Base-by-base conservation (phyloP, 2,888 invertebrate genomes). In the Candidula unifasciata region DNA sequence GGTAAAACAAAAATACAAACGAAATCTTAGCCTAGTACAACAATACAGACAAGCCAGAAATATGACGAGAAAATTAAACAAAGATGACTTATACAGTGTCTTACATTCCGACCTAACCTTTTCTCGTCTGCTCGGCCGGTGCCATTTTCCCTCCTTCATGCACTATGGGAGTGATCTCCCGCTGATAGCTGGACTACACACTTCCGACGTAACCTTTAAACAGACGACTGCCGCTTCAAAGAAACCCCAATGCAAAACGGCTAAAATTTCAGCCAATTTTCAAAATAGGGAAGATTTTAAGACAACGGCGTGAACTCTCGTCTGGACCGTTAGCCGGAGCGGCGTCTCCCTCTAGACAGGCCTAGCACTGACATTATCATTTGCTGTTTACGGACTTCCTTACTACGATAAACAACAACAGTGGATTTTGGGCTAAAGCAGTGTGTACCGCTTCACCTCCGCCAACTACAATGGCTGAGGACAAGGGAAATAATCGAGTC, bases 221-320 rank as follows among this genome's bases (percentile, higher is more conserved):
- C 80, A 80, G 80, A 54, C 30, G 69, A 21, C 54, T 24, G 52
- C 35, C 33, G 16, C 80, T 37, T 69, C 80, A 80, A 80, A 71
- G 80, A 21, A 10, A 33, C 2, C 35, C 33, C 33, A 80, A 71
- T 57, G 71, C 71, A 80, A 71, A 27, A 54, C 71, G 71, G 82
- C 21, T 82, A 74, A 60, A 82, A 52, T 82, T 82, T 74, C 82
- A 73, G 74, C 74, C 73, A 74, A 74, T 82, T 82, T 82, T 82
- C 74, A 60, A 81, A 82, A 73, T 37, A 74, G 64, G n/a, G 64
- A 80, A 54, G n/a, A 54, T 30, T 52, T 69, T 71, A 71, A 66
- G 69, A 71, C 80, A 57, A 57, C 52, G 71, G 33, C 54, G 16
- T 5, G 54, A 30, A 27, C 35, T 33, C 54, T 1, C 30, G 35